A percentile compares a stretch with the other conserved stretches of the same genome.
These are phyloP conservation scores for Anorthoa munda DNA, from an alignment of 2,888 invertebrate genomes.

Conservation along the genomic window DNA sequence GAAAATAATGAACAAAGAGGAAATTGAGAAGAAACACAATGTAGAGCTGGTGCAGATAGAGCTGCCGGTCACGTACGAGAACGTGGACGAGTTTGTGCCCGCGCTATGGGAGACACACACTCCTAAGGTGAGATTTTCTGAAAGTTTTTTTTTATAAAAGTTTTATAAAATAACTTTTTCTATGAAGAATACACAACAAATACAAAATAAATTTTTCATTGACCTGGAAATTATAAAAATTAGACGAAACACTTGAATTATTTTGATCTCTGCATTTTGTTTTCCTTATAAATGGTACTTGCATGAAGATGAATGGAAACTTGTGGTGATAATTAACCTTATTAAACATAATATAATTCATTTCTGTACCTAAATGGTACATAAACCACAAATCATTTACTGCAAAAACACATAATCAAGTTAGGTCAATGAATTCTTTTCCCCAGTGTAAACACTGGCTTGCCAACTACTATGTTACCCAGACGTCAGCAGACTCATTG, in stretches of 20 bases:
- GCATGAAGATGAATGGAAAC: neutral
- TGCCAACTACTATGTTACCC: neutral
- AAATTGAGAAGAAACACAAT: constrained; percentile 86
- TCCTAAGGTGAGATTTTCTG: constrained; percentile 91
- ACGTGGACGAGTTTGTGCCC: constrained; percentile 92
- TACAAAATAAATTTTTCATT: neutral
- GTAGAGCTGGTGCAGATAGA: constrained; percentile 88
- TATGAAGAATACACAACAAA: neutral
- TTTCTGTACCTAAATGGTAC: neutral
- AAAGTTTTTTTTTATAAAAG: neutral
- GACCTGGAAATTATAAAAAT: neutral
- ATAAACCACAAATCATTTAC: constrained; percentile 2
- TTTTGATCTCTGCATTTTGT: neutral
- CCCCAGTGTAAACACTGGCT: neutral
- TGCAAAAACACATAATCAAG: neutral
- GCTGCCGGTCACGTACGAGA: constrained; percentile 94
- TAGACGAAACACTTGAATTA: neutral
- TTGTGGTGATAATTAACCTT: neutral
- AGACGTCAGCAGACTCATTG: neutral
- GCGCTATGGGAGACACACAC: constrained; percentile 93
- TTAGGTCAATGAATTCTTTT: neutral
- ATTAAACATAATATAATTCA: neutral
- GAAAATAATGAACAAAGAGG: constrained; percentile 90
- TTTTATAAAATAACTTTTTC: no score
- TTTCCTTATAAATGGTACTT: neutral